A percentile compares a stretch with the other conserved stretches of the same genome.
These are phyloP conservation scores for Catharus minimus DNA, from an alignment of 2,113 vertebrate species.

Conservation along the genomic window DNA sequence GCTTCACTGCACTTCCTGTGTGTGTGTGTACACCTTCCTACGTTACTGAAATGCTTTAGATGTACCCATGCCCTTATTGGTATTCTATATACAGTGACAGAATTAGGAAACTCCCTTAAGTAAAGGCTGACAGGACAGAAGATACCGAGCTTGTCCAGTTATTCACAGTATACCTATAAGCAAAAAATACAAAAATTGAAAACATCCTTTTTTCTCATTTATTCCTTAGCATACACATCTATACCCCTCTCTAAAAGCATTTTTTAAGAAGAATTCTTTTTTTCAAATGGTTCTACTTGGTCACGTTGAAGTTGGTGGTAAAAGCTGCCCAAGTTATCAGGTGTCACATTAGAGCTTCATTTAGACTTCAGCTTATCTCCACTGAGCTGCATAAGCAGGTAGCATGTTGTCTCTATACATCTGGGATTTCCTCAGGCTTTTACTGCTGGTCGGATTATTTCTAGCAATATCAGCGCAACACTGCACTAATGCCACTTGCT, in stretches of 20 bases:
- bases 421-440: background rate
- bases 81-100: background rate
- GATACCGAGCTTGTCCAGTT: background rate
- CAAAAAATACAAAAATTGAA: background rate
- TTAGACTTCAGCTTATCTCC: background rate
- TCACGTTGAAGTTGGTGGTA: background rate
- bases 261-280: background rate
- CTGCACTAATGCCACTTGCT: background rate
- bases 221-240: background rate
- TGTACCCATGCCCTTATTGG: background rate
- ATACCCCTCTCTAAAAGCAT: background rate
- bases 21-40: background rate
- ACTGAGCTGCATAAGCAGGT: fast-evolving
- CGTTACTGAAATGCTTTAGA: background rate
- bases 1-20: background rate
- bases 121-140: background rate
- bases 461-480: fast-evolving
- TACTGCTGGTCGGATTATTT: background rate
- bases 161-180: background rate
- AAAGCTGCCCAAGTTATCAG: background rate
- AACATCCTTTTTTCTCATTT: background rate
- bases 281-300: background rate
- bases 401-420: fast-evolving
- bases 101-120: background rate
- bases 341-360: background rate